These are phyloP conservation scores for Enteromius viviparus DNA, from an alignment of 2,797 vertebrate genomes.

Conservation along the genomic window DNA sequence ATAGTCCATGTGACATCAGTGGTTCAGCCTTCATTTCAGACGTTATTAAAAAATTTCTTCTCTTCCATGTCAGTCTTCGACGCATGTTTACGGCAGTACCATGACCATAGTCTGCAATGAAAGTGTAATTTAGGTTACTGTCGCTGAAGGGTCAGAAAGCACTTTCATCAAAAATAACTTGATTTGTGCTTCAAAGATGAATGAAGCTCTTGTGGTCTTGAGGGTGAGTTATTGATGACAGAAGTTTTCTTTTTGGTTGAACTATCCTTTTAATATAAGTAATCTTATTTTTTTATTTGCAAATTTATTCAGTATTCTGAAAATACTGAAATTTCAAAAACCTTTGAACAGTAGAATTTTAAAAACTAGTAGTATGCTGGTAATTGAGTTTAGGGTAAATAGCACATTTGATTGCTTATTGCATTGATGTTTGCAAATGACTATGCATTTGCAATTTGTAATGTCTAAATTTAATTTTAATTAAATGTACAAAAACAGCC, in stretches of 20 bases:
- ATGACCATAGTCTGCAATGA: not conserved
- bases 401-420: not conserved
- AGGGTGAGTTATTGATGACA: not conserved
- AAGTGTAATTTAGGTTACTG: not conserved
- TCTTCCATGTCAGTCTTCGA: not conserved
- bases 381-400: not conserved
- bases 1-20: not conserved
- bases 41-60: not conserved
- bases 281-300: not conserved
- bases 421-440: not conserved
- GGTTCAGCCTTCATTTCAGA: not conserved
- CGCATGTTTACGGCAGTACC: rapidly evolving
- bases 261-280: not conserved
- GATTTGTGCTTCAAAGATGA: not conserved
- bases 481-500: not conserved
- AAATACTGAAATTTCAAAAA: not conserved
- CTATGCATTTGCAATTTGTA: not conserved
- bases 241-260: not conserved
- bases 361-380: not conserved
- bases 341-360: not conserved
- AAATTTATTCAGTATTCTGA: not conserved
- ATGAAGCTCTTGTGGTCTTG: not conserved
- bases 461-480: no score
- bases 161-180: not conserved
- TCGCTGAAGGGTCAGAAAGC: not conserved